Percentiles rank a stretch among this genome's conserved stretches.
Conservation (phyloP, 2,888 invertebrate species). For the Rhagonycha fulva region DNA sequence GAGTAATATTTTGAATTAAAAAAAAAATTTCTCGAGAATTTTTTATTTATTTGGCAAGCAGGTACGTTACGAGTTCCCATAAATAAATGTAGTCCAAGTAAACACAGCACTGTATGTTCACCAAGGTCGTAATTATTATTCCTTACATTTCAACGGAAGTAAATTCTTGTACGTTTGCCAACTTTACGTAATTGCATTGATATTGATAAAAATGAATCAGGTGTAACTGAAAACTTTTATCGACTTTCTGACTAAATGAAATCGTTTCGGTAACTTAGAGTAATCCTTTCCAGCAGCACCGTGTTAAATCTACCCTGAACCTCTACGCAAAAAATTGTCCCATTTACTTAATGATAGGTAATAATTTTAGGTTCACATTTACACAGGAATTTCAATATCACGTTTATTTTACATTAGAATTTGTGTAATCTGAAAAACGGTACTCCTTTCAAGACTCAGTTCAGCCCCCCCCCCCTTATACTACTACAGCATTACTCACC, state of each 20-base stretch:
- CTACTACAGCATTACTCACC: conserved; percentile 20
- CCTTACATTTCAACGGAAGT: background rate
- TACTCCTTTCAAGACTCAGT: too few relatives aligned
- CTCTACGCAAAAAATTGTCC: too few relatives aligned
- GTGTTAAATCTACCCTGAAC: too few relatives aligned
- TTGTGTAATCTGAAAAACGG: too few relatives aligned
- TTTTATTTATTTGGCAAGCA: background rate
- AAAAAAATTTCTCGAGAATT: background rate
- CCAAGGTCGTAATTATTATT: background rate
- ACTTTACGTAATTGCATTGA: background rate
- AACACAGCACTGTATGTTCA: background rate
- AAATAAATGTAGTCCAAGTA: background rate
- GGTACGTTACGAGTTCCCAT: background rate
- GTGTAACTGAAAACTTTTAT: background rate
- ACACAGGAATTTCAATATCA: too few relatives aligned
- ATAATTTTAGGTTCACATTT: too few relatives aligned
- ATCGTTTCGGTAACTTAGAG: background rate
- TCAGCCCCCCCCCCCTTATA: too few relatives aligned
- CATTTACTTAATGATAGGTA: too few relatives aligned
- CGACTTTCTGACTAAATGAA: background rate
- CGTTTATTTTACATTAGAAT: too few relatives aligned
- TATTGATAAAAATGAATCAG: background rate
- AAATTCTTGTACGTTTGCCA: background rate
- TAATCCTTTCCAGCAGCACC: too few relatives aligned
- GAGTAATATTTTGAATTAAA: background rate